Evolutionary conservation across 2,797 vertebrate genomes (phyloP).

Genomic region (Bradypodion ventrale): DNA sequence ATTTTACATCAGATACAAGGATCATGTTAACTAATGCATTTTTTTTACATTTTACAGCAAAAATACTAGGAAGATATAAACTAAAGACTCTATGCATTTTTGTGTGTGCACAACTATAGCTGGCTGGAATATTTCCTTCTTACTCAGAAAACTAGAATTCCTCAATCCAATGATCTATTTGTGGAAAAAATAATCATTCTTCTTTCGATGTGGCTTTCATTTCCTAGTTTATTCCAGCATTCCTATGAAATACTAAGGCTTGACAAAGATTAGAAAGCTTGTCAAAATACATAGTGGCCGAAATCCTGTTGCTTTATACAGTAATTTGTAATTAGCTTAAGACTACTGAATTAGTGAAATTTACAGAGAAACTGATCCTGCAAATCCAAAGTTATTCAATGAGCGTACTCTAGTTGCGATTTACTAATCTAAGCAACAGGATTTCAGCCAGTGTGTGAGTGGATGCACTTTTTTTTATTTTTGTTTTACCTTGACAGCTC

Average conservation of each 20-base stretch:
- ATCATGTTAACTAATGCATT: constrained; percentile 72
- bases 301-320: not conserved
- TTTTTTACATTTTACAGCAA: constrained; percentile 73
- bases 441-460: too few species aligned
- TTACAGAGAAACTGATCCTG: too few species aligned
- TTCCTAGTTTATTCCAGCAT: not conserved
- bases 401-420: too few species aligned
- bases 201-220: constrained; percentile 30
- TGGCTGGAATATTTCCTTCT: constrained; percentile 45
- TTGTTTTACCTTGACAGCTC: constrained; percentile 91
- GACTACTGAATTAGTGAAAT: too few species aligned
- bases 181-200: constrained; percentile 46
- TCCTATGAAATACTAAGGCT: constrained; percentile 36
- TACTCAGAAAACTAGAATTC: constrained; percentile 35
- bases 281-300: not conserved
- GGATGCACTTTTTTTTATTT: too few species aligned
- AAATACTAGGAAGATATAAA: constrained; percentile 77
- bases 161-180: constrained; percentile 30
- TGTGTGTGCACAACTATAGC: constrained; percentile 69
- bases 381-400: too few species aligned
- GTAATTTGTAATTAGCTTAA: too few species aligned
- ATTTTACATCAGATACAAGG: constrained; percentile 74
- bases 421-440: too few species aligned
- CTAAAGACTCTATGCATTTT: constrained; percentile 71
- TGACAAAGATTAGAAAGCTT: constrained; percentile 32